Evolutionary conservation across 2,888 invertebrate genomes (phyloP), one percentile per base, ranked within the genome.

Genomic region (Ectemnius cavifrons): DNA sequence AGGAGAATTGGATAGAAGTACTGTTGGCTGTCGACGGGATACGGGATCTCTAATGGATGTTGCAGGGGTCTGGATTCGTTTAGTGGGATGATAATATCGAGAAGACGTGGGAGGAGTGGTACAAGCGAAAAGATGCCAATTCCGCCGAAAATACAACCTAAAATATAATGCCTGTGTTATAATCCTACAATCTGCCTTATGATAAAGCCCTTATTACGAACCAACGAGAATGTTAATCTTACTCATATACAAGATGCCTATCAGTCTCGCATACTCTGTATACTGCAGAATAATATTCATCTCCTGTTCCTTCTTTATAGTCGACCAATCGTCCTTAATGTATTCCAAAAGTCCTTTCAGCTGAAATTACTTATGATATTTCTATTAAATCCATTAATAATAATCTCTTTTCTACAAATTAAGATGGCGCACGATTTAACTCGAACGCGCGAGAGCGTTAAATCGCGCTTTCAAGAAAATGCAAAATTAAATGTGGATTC

Each of bases 281-380:
- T 49, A 23, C 2, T 23, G 16, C 14, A 27, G 14, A n/a, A 63
- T n/a, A 27, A 63, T 27, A 3, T 23, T n/a, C 28, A 49, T 8
- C 16, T 63, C 63, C 4, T 37, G 2, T 52, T 49, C 27, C 47
- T 13, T 6, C 5, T 20, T 63, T 11, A 63, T 5, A 5, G 8
- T 27, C 13, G 23, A 14, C 63, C 63, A 63, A 23, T 63, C 63
- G 20, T 27, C 4, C 46, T 52, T 63, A 23, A 63, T 63, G 6
- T 37, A 49, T 14, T 63, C 63, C 14, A 63, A 14, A 27, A 63
- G 49, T 14, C 49, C 16, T n/a, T 23, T 63, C n/a, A 63, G n/a
- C 63, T 63, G 52, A 14, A 52, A 63, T 47, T 23, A 60, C 1
- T n/a, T 46, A 46, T 62, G 1, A 60, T 14, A 20, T 11, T 23